phyloP scores from a whole-genome alignment of 2,113 vertebrate genomes.

The Raja brachyura region DNA sequence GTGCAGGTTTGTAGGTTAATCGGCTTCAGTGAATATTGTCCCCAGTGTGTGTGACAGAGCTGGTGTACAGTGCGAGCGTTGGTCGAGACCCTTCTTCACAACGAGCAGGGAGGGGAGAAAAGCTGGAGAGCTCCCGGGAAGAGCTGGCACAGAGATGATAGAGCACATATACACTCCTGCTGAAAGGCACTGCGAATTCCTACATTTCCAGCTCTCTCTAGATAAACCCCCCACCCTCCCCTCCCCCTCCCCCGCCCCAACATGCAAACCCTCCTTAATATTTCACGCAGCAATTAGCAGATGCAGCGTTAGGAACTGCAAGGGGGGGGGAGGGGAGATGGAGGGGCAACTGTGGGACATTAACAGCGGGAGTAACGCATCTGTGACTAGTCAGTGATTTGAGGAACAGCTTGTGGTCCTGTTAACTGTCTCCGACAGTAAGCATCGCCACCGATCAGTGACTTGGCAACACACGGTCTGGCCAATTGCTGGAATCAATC shows the following conservation, averaged over 20 bases:
- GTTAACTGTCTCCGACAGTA: background rate
- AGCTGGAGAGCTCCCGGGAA: background rate
- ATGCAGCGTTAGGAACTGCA: background rate
- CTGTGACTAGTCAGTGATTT: background rate
- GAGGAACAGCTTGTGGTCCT: slow-evolving; percentile 4
- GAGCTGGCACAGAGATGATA: background rate
- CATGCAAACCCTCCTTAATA: background rate
- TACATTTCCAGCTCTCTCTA: too few species aligned
- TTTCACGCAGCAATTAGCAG: background rate
- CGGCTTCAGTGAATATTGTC: too few species aligned
- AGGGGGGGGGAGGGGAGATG: background rate
- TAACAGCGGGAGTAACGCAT: background rate
- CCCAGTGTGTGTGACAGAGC: too few species aligned
- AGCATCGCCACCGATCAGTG: background rate
- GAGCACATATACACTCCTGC: background rate
- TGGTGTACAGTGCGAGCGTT: too few species aligned
- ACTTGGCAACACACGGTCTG: background rate
- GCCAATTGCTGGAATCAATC: background rate
- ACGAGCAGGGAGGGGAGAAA: background rate
- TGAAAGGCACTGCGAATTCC: background rate
- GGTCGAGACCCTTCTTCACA: too few species aligned
- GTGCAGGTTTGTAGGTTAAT: too few species aligned
- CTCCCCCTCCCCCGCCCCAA: too few species aligned
- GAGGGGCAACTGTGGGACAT: background rate
- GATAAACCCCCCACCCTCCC: background rate